Conservation (phyloP, 1,140 invertebrate genomes). For the Apis florea region DNA sequence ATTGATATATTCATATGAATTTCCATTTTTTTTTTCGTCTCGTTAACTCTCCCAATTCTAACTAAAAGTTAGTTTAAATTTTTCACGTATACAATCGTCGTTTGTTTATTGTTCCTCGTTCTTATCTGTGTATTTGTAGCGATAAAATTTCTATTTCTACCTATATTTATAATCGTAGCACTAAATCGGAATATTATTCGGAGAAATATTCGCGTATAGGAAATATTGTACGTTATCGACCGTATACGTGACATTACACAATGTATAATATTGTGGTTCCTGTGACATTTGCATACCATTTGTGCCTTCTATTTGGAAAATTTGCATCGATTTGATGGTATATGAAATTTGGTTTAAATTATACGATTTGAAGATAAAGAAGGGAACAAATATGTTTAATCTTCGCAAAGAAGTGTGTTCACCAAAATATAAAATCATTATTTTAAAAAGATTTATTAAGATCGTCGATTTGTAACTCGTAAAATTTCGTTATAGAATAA, state of each 20-base stretch:
- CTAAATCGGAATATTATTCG: background rate
- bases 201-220: background rate
- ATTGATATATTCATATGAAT: background rate
- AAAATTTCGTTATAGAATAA: too few species aligned
- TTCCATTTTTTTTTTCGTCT: background rate
- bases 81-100: too few species aligned
- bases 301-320: background rate
- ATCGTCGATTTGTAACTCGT: too few species aligned
- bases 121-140: too few species aligned
- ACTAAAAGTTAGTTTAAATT: too few species aligned
- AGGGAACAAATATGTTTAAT: too few species aligned
- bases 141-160: too few species aligned
- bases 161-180: too few species aligned
- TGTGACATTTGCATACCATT: background rate
- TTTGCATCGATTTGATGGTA: background rate
- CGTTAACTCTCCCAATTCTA: background rate
- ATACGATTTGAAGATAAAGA: background rate
- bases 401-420: too few species aligned
- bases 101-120: too few species aligned
- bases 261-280: background rate
- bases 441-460: too few species aligned
- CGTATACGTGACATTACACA: background rate
- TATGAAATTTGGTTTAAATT: background rate
- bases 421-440: too few species aligned
- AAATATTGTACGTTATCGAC: background rate